These are phyloP conservation scores for Trachymyrmex septentrionalis DNA, from an alignment of 1,140 invertebrate genomes.

Conservation along the genomic window DNA sequence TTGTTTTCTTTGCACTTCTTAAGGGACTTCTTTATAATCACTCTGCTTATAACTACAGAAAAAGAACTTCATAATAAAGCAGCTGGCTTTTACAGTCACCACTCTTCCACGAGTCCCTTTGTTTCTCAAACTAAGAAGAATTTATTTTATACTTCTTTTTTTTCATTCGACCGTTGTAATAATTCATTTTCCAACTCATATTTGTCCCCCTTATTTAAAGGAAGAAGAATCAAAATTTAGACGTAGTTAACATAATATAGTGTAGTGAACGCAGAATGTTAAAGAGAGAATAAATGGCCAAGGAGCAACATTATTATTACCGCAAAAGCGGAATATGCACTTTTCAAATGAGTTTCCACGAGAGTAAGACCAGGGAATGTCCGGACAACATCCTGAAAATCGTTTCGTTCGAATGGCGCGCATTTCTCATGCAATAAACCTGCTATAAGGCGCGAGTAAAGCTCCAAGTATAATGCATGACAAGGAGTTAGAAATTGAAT, in stretches of 20 bases:
- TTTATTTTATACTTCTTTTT: background rate
- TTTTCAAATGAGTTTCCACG: slow-evolving; percentile 21
- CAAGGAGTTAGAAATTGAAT: slow-evolving; percentile 37
- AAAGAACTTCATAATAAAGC: slow-evolving; percentile 29
- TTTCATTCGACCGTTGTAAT: background rate
- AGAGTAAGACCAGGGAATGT: background rate
- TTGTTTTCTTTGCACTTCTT: background rate
- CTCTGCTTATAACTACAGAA: background rate
- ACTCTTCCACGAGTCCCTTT: slow-evolving; percentile 11
- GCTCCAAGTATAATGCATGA: slow-evolving; percentile 32
- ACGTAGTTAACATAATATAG: slow-evolving; percentile 1
- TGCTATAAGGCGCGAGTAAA: slow-evolving; percentile 32
- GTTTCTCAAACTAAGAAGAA: slow-evolving; percentile 4
- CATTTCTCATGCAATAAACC: slow-evolving; percentile 42
- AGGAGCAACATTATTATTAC: slow-evolving; percentile 29
- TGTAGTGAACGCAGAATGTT: background rate
- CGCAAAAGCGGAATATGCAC: slow-evolving; percentile 33
- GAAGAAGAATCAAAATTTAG: background rate
- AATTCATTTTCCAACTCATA: background rate
- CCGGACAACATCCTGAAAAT: slow-evolving; percentile 25
- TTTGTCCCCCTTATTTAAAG: background rate
- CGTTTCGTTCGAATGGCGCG: slow-evolving; percentile 33
- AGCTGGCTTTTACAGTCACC: background rate
- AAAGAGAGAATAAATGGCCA: slow-evolving; percentile 4
- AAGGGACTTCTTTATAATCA: slow-evolving; percentile 12